These are phyloP conservation scores for Cancer borealis DNA, from an alignment of 2,888 invertebrate genomes.

Conservation along the genomic window DNA sequence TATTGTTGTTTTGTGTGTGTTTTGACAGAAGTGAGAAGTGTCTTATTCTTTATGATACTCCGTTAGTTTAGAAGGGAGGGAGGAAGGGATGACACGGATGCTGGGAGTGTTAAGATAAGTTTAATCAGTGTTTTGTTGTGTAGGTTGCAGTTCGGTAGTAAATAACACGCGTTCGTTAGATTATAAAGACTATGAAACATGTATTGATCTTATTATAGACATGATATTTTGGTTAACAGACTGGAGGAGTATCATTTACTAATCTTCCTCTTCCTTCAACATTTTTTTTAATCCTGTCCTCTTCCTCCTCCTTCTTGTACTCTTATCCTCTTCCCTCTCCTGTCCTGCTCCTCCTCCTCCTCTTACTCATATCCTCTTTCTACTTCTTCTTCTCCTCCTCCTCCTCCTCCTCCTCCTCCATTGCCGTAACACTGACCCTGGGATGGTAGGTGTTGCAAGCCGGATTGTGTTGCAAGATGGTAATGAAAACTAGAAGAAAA, in stretches of 20 bases:
- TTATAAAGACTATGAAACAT: too few relatives aligned
- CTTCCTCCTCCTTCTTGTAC: background rate
- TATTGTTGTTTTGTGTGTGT: background rate
- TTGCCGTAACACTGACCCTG: constrained; percentile 30
- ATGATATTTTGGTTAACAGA: background rate
- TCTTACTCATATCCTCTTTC: background rate
- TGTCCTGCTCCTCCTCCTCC: background rate
- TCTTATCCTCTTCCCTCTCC: background rate
- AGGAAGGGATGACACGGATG: background rate
- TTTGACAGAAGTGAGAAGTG: background rate
- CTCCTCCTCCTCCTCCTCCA: background rate
- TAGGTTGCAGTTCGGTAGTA: background rate
- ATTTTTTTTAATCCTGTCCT: background rate
- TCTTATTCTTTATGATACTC: background rate
- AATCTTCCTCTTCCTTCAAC: background rate
- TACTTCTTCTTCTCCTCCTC: background rate
- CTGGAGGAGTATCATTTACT: background rate
- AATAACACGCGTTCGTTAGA: too few relatives aligned
- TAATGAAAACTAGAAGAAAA: background rate
- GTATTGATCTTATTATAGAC: background rate
- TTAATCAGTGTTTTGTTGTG: background rate
- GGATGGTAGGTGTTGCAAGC: background rate
- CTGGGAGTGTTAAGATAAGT: too few relatives aligned
- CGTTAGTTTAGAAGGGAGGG: background rate
- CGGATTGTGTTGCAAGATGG: constrained; percentile 1